Conservation (phyloP, 2,797 vertebrate species). For the Acrossocheilus fasciatus region DNA sequence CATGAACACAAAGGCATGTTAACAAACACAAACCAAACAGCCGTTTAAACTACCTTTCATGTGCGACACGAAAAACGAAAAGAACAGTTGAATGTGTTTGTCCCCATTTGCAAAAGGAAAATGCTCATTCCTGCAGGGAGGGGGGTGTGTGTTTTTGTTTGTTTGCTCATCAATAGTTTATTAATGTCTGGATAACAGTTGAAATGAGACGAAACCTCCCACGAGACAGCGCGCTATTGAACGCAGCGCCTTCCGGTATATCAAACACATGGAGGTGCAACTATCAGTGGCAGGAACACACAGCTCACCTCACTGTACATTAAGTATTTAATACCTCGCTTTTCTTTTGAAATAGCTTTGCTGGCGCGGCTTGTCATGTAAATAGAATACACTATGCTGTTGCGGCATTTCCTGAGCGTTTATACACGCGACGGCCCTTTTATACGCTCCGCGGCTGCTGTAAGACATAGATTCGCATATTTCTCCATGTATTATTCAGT, state of each 20-base stretch:
- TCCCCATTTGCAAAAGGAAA: conserved; percentile 65
- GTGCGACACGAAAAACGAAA: conserved; percentile 53
- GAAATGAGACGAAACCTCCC: conserved; percentile 66
- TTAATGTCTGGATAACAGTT: conserved; percentile 70
- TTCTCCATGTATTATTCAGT: conserved; percentile 82
- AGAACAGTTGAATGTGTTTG: conserved; percentile 55
- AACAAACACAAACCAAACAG: conserved; percentile 49
- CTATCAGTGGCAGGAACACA: conserved; percentile 60
- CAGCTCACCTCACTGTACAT: conserved; percentile 79
- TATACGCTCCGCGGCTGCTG: conserved; percentile 54
- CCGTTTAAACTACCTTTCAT: conserved; percentile 53
- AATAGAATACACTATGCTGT: conserved; percentile 81
- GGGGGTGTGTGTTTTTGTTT: conserved; percentile 70
- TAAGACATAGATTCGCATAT: conserved; percentile 70
- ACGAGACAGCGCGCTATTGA: conserved; percentile 66
- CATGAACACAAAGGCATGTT: conserved; percentile 31
- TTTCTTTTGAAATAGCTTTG: conserved; percentile 80
- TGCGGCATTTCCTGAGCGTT: conserved; percentile 79
- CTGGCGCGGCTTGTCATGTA: conserved; percentile 79
- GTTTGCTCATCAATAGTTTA: conserved; percentile 79
- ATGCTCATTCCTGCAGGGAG: conserved; percentile 62
- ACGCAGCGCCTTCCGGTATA: conserved; percentile 71
- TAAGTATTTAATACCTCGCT: conserved; percentile 81
- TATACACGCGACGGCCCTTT: conserved; percentile 78
- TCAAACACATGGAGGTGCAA: conserved; percentile 72